phyloP scores from a whole-genome alignment of 2,888 invertebrate species.

The Nomada flava region DNA sequence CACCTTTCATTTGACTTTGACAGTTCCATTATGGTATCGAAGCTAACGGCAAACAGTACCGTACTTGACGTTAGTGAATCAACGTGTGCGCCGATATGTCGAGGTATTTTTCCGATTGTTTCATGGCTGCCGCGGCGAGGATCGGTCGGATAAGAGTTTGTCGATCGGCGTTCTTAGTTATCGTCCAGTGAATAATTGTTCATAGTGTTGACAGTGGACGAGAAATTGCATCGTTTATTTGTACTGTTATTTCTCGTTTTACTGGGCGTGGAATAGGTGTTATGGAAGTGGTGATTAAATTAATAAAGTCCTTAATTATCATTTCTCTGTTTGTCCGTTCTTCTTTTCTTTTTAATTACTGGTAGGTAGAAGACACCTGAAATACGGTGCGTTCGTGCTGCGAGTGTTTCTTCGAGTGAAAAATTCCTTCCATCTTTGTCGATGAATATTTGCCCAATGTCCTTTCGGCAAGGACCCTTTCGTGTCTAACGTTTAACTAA shows the following conservation, averaged over 20 bases:
- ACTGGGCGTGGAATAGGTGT: not conserved
- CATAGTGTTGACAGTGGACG: not conserved
- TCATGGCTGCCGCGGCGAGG: not conserved
- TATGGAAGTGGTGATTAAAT: not conserved
- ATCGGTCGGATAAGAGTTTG: conserved; percentile 12
- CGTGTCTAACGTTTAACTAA: too few relatives aligned
- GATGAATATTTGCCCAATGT: too few relatives aligned
- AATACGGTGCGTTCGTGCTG: too few relatives aligned
- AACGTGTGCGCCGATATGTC: conserved; percentile 69
- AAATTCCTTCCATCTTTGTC: too few relatives aligned
- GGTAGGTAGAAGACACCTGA: too few relatives aligned
- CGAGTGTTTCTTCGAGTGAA: too few relatives aligned
- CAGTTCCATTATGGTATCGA: conserved; percentile 82
- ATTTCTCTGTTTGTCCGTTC: too few relatives aligned
- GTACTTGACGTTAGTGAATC: conserved; percentile 76
- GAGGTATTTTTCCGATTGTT: conserved; percentile 54
- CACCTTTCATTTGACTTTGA: conserved; percentile 78
- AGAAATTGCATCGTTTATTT: not conserved
- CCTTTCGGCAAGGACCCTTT: too few relatives aligned
- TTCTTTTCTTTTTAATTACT: too few relatives aligned
- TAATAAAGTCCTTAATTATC: too few relatives aligned
- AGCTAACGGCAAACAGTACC: conserved; percentile 77
- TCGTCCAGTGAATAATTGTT: not conserved
- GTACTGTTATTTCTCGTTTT: too few relatives aligned
- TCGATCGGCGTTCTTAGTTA: not conserved